A percentile compares a stretch with the other conserved stretches of the same genome.
Conservation (phyloP, 2,113 vertebrate species). For the Chlorodrepanis virens region DNA sequence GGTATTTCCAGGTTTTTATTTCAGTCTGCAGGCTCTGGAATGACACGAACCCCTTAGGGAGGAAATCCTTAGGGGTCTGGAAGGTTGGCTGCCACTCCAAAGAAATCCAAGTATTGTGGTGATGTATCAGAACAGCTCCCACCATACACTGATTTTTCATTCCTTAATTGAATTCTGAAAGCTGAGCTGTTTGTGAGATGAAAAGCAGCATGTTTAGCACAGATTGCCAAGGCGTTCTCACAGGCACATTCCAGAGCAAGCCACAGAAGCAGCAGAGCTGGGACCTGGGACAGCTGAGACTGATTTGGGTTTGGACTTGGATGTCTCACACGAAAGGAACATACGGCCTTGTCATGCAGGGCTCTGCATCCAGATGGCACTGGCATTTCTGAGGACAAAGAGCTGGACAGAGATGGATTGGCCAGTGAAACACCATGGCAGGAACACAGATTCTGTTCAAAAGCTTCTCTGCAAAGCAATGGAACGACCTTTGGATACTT, state of each 20-base stretch:
- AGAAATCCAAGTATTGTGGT: neutral
- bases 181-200: constrained; percentile 24
- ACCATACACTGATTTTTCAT: neutral
- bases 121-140: neutral
- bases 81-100: constrained; percentile 3
- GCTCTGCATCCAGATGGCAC: neutral
- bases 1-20: constrained; percentile 2
- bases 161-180: constrained; percentile 27
- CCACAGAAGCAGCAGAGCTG: neutral
- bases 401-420: neutral
- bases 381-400: neutral
- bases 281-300: constrained; percentile 35
- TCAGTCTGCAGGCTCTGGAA: neutral
- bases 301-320: neutral
- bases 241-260: neutral
- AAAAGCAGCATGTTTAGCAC: constrained; percentile 7
- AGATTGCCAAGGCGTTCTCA: neutral
- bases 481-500: neutral
- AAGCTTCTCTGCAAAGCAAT: neutral
- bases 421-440: neutral
- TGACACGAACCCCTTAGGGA: neutral
- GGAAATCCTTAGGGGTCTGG: neutral
- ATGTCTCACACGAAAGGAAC: neutral
- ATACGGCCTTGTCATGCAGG: neutral
- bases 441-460: neutral